phyloP scores from a whole-genome alignment of 2,797 vertebrate genomes.

The Salarias fasciatus region DNA sequence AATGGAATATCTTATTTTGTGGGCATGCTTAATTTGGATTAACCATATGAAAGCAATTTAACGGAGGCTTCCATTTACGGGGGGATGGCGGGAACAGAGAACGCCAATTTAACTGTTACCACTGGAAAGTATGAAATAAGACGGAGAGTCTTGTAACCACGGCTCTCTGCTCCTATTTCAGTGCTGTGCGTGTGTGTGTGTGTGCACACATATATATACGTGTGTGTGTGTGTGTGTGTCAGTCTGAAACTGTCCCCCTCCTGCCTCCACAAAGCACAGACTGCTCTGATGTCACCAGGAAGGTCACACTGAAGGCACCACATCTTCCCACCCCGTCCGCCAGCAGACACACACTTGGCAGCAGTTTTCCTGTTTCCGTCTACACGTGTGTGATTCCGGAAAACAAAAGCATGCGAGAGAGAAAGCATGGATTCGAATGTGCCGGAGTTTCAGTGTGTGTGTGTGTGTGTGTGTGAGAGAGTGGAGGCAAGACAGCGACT shows the following conservation, averaged over 20 bases:
- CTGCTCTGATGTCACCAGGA: constrained; percentile 68
- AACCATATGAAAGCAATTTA: constrained; percentile 82
- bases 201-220: constrained; percentile 35
- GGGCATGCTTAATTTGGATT: constrained; percentile 82
- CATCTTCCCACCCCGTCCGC: constrained; percentile 41
- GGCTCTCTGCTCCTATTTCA: constrained; percentile 44
- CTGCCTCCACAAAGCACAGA: constrained; percentile 23
- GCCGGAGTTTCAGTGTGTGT: constrained; percentile 12
- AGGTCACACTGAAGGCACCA: constrained; percentile 73
- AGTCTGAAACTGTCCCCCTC: constrained; percentile 30
- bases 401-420: constrained; percentile 3
- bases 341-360: constrained; percentile 18
- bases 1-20: constrained; percentile 80
- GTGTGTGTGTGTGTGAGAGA: neutral
- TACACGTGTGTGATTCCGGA: constrained; percentile 8
- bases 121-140: constrained; percentile 81
- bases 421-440: constrained; percentile 35
- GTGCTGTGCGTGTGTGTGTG: constrained; percentile 19
- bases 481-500: constrained; percentile 37
- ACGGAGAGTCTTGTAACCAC: constrained; percentile 56
- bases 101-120: constrained; percentile 77
- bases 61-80: constrained; percentile 70
- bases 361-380: constrained; percentile 36
- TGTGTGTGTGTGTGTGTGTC: constrained; percentile 31
- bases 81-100: constrained; percentile 71